These are phyloP conservation scores for Heteronetta atricapilla DNA, from an alignment of 2,113 vertebrate genomes.

Conservation along the genomic window DNA sequence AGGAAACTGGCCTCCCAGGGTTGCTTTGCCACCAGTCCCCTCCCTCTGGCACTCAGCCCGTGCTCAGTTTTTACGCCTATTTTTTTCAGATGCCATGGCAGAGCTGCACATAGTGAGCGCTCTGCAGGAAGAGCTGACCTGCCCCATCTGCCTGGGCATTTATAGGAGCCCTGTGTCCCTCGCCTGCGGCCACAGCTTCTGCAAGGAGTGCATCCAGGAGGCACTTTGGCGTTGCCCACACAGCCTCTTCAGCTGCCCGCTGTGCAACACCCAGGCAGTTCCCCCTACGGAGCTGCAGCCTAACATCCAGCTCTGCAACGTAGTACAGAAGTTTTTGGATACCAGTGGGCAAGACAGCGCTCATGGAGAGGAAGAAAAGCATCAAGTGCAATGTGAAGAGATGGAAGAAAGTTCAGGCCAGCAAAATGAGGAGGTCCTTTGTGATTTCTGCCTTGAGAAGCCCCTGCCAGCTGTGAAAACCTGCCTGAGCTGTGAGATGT, in stretches of 20 bases:
- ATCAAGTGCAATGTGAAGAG: fast-evolving
- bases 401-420: not conserved
- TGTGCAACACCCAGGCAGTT: slow-evolving; percentile 50
- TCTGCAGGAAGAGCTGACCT: not conserved
- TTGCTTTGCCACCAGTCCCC: fast-evolving
- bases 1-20: not conserved
- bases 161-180: not conserved
- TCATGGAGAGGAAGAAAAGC: fast-evolving
- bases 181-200: slow-evolving; percentile 5
- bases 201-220: not conserved
- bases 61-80: fast-evolving
- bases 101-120: fast-evolving
- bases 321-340: slow-evolving; percentile 53
- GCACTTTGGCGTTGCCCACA: fast-evolving
- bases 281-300: not conserved
- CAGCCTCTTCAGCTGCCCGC: slow-evolving; percentile 49
- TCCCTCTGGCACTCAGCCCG: fast-evolving
- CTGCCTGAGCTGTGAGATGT: slow-evolving; percentile 81
- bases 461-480: slow-evolving; percentile 62
- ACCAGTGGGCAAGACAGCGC: slow-evolving; percentile 19
- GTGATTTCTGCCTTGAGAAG: slow-evolving; percentile 80
- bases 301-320: slow-evolving; percentile 78
- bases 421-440: slow-evolving; percentile 53
- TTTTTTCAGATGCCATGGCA: fast-evolving
- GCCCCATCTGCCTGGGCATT: not conserved